Evolutionary conservation across 2,113 vertebrate species (phyloP).

Genomic region (Dissostichus mawsoni): DNA sequence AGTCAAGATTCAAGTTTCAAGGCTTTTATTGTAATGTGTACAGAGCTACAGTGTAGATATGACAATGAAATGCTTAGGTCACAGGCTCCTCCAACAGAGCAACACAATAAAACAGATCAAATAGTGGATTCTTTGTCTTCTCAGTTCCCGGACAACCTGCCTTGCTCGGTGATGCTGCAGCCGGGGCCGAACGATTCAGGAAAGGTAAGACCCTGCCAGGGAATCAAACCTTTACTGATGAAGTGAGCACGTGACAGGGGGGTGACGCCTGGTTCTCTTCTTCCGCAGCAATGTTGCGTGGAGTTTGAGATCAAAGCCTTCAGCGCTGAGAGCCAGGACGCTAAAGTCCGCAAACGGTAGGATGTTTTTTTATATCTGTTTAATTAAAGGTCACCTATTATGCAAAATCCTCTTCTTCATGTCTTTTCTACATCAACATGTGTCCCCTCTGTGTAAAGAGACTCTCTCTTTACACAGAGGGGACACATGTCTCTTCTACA

Average conservation of each 20-base stretch:
- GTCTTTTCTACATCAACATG: too few relatives aligned
- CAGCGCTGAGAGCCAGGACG: constrained; percentile 87
- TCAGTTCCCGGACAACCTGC: constrained; percentile 95
- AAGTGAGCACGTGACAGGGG: neutral
- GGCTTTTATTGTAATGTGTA: too few relatives aligned
- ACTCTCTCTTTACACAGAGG: too few relatives aligned
- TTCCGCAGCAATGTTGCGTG: constrained; percentile 90
- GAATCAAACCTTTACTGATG: neutral
- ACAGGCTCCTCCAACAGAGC: too few relatives aligned
- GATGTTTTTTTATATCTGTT: neutral
- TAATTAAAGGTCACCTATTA: too few relatives aligned
- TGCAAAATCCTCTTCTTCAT: too few relatives aligned
- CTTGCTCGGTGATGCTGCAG: constrained; percentile 94
- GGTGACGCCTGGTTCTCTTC: constrained; percentile 9
- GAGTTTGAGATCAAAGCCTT: constrained; percentile 97
- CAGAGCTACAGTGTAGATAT: too few relatives aligned
- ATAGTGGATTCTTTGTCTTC: neutral
- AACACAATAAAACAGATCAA: too few relatives aligned
- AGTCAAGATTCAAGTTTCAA: too few relatives aligned
- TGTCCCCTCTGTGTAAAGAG: too few relatives aligned
- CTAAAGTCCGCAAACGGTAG: constrained; percentile 86
- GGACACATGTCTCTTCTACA: too few relatives aligned
- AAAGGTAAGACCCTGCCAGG: constrained; percentile 86
- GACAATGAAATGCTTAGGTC: too few relatives aligned
- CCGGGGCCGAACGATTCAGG: constrained; percentile 87